A percentile compares a stretch with the other conserved stretches of the same genome.
Conservation (phyloP, 2,113 vertebrate species). For the Scolopax mira region DNA sequence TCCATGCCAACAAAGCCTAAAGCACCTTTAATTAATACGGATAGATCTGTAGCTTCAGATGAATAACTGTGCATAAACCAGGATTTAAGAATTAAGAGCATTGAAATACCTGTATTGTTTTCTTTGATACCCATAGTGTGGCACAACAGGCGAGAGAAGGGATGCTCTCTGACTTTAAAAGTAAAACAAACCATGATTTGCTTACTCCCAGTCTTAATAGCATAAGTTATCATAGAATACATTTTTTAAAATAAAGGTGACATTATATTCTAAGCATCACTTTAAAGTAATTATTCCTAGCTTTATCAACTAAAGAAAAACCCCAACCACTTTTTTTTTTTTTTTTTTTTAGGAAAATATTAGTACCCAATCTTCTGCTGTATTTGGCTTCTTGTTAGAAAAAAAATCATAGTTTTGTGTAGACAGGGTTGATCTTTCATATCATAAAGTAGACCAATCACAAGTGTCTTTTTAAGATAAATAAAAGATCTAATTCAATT, state of each 20-base stretch:
- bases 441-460: not conserved
- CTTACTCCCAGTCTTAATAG: not conserved
- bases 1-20: not conserved
- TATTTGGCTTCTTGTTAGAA: not conserved
- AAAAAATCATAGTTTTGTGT: not conserved
- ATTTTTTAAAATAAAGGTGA: not conserved
- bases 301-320: not conserved
- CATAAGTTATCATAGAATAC: not conserved
- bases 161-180: not conserved
- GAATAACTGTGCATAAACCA: not conserved
- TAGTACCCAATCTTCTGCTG: not conserved
- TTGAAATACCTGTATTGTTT: not conserved
- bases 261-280: not conserved
- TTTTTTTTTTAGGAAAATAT: not conserved
- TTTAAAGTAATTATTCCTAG: not conserved
- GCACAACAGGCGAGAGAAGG: not conserved
- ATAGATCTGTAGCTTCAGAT: not conserved
- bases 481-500: not conserved
- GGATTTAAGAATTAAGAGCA: not conserved
- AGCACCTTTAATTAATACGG: not conserved
- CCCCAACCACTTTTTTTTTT: not conserved
- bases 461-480: not conserved
- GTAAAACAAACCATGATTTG: not conserved
- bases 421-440: not conserved
- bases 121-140: not conserved